These are phyloP conservation scores for Todiramphus chloris DNA, from an alignment of 2,113 vertebrate species.

Conservation along the genomic window DNA sequence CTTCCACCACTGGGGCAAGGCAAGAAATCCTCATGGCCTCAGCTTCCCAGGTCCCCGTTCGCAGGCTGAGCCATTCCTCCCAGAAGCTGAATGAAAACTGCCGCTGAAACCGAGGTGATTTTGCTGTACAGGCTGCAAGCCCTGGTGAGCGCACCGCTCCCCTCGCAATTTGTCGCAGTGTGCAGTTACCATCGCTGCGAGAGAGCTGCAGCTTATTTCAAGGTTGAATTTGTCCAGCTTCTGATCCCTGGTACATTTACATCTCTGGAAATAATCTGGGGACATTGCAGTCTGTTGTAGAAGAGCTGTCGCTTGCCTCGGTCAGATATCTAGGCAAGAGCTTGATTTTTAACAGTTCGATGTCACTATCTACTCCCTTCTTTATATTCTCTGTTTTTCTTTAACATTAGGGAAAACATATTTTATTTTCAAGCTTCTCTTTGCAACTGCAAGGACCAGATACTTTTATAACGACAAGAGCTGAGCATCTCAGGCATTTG, in stretches of 20 bases:
- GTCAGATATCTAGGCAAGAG: not conserved
- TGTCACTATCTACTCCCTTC: not conserved
- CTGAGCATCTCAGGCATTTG: not conserved
- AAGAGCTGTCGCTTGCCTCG: not conserved
- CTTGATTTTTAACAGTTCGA: not conserved
- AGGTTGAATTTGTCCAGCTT: slow-evolving; percentile 56
- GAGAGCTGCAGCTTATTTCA: slow-evolving; percentile 37
- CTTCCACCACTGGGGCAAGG: not conserved
- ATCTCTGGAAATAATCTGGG: slow-evolving; percentile 21
- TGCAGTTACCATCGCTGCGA: not conserved
- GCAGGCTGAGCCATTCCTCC: not conserved
- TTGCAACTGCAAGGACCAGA: not conserved
- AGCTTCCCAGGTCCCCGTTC: not conserved
- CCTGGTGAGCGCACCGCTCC: not conserved
- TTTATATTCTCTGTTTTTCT: not conserved
- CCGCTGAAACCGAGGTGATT: not conserved
- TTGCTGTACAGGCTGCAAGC: not conserved
- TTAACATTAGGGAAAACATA: not conserved
- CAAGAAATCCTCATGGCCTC: not conserved
- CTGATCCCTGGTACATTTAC: slow-evolving; percentile 10
- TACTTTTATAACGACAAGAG: not conserved
- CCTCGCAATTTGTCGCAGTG: not conserved
- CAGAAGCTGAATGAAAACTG: not conserved
- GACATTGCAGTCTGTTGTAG: not conserved
- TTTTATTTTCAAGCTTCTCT: not conserved